Percentiles rank a stretch among this genome's conserved stretches.
phyloP scores from a whole-genome alignment of 2,113 vertebrate species.

The Podarcis raffonei region DNA sequence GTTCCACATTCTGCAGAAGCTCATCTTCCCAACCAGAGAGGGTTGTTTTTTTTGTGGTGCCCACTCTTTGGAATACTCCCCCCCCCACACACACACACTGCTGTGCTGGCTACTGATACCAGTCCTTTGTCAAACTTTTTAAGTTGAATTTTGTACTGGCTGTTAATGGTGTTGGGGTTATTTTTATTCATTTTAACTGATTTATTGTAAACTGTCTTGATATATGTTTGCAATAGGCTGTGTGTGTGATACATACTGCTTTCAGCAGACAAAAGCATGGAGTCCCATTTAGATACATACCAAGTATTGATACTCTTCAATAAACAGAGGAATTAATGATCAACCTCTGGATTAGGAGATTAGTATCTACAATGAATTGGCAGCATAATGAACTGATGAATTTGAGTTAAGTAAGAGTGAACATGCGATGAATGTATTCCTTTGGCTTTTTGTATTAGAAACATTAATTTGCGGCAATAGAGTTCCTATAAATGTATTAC shows the following conservation, averaged over 20 bases:
- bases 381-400: background rate
- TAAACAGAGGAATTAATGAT: background rate
- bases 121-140: no score
- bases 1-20: no score
- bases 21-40: no score
- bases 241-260: background rate
- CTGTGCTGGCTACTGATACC: no score
- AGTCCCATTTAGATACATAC: background rate
- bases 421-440: background rate
- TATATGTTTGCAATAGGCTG: no score
- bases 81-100: no score
- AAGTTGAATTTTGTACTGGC: no score
- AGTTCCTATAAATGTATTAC: constrained; percentile 1
- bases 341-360: background rate
- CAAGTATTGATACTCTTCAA: background rate
- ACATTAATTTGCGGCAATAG: background rate
- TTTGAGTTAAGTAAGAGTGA: background rate
- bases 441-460: background rate
- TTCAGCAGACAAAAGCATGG: background rate
- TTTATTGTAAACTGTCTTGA: no score
- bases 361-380: background rate
- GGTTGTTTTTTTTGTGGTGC: no score
- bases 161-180: no score
- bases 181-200: no score
- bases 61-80: no score